Conservation (phyloP, 2,113 vertebrate genomes). For the Callipepla californica region DNA sequence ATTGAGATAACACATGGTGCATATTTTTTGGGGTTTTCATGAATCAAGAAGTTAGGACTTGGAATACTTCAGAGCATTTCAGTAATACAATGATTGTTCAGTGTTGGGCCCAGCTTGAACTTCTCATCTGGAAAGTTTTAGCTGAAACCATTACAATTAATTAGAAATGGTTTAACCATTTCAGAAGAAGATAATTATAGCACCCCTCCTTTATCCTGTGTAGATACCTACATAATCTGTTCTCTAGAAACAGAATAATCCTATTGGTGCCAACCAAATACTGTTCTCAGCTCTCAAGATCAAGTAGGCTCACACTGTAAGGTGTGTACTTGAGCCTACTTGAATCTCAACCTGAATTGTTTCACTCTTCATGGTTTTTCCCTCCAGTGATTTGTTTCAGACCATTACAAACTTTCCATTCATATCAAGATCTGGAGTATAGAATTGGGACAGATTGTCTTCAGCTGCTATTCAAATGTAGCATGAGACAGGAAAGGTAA, state of each 20-base stretch:
- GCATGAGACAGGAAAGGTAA: background rate
- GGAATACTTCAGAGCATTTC: background rate
- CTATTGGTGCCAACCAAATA: background rate
- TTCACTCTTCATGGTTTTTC: background rate
- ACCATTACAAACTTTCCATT: background rate
- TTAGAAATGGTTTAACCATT: slow-evolving; percentile 52
- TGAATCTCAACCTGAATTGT: background rate
- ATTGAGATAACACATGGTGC: slow-evolving; percentile 10
- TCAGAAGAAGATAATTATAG: background rate
- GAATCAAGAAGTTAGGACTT: slow-evolving; percentile 11
- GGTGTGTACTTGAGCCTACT: background rate
- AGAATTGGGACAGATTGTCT: background rate
- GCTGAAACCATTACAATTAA: slow-evolving; percentile 55
- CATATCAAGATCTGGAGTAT: background rate
- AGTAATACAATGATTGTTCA: slow-evolving; percentile 10
- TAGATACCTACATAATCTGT: background rate
- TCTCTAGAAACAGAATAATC: slow-evolving; percentile 40
- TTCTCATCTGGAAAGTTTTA: slow-evolving; percentile 54
- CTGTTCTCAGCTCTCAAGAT: background rate
- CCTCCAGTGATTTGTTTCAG: background rate
- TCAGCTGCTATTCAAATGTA: background rate
- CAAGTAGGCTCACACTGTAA: background rate
- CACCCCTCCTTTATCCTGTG: background rate
- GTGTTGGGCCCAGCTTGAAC: slow-evolving; percentile 11
- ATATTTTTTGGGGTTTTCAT: slow-evolving; percentile 25